These are phyloP conservation scores for Megaceryle alcyon DNA, from an alignment of 2,797 vertebrate genomes.

Conservation along the genomic window DNA sequence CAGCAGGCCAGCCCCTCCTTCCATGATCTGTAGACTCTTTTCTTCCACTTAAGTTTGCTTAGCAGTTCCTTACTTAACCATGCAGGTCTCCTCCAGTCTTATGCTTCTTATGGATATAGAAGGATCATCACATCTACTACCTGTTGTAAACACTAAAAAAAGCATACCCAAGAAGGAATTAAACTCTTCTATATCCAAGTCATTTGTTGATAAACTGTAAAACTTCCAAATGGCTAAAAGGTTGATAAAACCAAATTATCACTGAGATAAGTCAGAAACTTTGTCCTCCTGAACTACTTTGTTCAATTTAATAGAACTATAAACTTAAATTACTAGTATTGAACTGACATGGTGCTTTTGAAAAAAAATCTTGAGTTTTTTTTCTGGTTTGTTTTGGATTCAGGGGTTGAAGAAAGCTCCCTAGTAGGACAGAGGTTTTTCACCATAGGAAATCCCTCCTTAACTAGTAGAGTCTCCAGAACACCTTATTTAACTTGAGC, in stretches of 20 bases:
- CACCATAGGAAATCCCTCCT: not conserved
- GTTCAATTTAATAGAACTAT: not conserved
- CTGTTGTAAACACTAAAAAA: not conserved
- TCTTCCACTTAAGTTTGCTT: too few relatives aligned
- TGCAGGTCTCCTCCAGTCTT: not conserved
- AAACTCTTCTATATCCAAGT: not conserved
- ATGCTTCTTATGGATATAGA: not conserved
- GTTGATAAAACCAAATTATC: not conserved
- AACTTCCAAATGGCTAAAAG: not conserved
- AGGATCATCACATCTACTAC: not conserved
- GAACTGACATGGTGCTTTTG: not conserved
- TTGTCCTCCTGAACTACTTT: not conserved
- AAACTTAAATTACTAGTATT: not conserved
- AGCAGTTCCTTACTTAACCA: too few relatives aligned
- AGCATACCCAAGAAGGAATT: not conserved
- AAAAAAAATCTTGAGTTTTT: not conserved
- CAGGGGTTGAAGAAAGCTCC: not conserved
- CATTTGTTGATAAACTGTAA: not conserved
- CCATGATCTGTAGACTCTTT: too few relatives aligned
- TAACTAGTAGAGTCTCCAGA: not conserved
- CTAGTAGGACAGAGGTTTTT: not conserved
- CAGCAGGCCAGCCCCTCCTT: too few relatives aligned
- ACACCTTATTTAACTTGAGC: not conserved
- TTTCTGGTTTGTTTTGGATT: not conserved
- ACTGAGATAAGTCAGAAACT: not conserved